These are phyloP conservation scores for Microvelia longipes DNA, from an alignment of 1,140 invertebrate genomes.

Conservation along the genomic window DNA sequence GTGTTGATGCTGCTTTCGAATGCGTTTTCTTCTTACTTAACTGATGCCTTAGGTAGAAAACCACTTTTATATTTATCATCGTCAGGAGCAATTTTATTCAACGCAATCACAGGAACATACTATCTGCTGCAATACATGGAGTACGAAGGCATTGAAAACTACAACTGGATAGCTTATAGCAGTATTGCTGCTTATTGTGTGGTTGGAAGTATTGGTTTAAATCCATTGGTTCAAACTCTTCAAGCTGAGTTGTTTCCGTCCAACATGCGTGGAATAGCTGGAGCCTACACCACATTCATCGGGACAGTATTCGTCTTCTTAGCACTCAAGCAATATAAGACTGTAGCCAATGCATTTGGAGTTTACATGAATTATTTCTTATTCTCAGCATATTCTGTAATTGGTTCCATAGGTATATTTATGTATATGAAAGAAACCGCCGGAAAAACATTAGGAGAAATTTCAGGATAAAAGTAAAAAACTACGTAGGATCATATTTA, in stretches of 20 bases:
- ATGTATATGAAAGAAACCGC: slow-evolving; percentile 64
- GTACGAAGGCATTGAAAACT: slow-evolving; percentile 5
- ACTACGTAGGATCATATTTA: no score
- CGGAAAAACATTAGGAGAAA: slow-evolving; percentile 53
- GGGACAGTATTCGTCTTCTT: slow-evolving; percentile 29
- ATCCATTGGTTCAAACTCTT: slow-evolving; percentile 31
- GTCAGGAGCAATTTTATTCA: slow-evolving; percentile 7
- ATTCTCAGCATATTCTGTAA: slow-evolving; percentile 36
- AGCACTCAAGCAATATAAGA: slow-evolving; percentile 32
- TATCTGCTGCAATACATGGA: slow-evolving; percentile 16
- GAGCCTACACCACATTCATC: slow-evolving; percentile 30
- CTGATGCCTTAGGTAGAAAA: slow-evolving; percentile 28
- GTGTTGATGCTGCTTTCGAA: slow-evolving; percentile 24
- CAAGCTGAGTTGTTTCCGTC: slow-evolving; percentile 33
- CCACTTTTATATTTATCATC: slow-evolving; percentile 31
- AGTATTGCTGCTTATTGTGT: slow-evolving; percentile 30
- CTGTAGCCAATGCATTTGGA: slow-evolving; percentile 32
- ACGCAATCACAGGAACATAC: slow-evolving; percentile 11
- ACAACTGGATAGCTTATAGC: slow-evolving; percentile 26
- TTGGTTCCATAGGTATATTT: slow-evolving; percentile 38
- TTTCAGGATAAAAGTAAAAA: slow-evolving; percentile 40
- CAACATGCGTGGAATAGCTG: slow-evolving; percentile 33
- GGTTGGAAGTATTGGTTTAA: slow-evolving; percentile 30
- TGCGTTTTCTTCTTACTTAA: slow-evolving; percentile 24
- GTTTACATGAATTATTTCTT: slow-evolving; percentile 39